Evolutionary conservation across 2,888 invertebrate species (phyloP), one percentile per base, ranked within the genome.

Genomic region (Apodemia mormo): DNA sequence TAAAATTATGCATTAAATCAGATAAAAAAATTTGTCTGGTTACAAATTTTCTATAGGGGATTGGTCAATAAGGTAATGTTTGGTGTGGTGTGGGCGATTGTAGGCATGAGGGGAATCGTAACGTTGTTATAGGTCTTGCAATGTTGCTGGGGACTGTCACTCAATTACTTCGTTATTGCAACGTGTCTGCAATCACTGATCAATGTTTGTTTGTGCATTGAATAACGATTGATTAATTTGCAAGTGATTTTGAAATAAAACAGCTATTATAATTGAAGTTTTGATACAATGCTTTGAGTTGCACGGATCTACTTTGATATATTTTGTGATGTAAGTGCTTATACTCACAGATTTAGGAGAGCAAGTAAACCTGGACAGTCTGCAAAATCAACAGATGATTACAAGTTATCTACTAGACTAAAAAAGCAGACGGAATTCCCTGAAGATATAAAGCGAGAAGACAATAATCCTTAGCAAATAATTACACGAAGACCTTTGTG

Each of bases 151-250:
- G 89, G 90, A 82, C 82, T 83, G 90, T 90, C 90, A 89, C 84
- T 90, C 90, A 89, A 83, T 83, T 86, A 85, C 81, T 82, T 83
- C 85, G 89, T 88, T 89, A 87, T 85, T 82, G 85, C 82, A 85
- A 89, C 90, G 89, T 90, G 90, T 85, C 83, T 85, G 86, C 85
- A 85, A 88, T 86, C 77, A 75, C 71, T 76, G 77, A 79, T 78
- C 74, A 71, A 74, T 71, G 71, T 73, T 71, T 72, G 73, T 75
- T 75, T 76, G 75, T 74, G 72, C 68, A 68, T 58, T 65, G 73
- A 68, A 71, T 54, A 71, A 72, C 70, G 71, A 70, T 40, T 73
- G 71, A 58, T 58, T 58, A 58, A 29, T 58, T 58, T 58, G 12
- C 10, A 33, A 2, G 10, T 58, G 69, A 73, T 70, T 74, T 74